Evolutionary conservation across 2,888 invertebrate species (phyloP).

Genomic region (Mesochorus sp.): DNA sequence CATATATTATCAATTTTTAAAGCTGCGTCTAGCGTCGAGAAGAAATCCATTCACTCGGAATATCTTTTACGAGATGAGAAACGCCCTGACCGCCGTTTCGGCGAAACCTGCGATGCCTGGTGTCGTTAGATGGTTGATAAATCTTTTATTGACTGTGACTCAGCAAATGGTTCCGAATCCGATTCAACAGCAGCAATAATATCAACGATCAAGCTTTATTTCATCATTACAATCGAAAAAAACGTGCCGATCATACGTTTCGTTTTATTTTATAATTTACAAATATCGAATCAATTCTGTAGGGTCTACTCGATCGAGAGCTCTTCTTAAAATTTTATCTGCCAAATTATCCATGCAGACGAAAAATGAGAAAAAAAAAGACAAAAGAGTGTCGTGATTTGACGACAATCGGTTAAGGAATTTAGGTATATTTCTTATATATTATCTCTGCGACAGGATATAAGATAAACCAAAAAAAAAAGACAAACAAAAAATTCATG

Average conservation of each 20-base stretch:
- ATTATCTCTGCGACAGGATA: background rate
- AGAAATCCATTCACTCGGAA: conserved; percentile 98
- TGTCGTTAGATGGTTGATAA: conserved; percentile 85
- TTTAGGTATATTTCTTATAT: background rate
- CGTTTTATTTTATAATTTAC: conserved; percentile 14
- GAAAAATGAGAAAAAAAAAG: background rate
- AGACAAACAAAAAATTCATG: conserved; percentile 4
- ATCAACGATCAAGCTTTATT: conserved; percentile 51
- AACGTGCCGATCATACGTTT: conserved; percentile 16
- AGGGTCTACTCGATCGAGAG: conserved; percentile 65
- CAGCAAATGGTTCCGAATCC: conserved; percentile 91
- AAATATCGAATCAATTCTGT: conserved; percentile 59
- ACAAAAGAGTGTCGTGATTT: background rate
- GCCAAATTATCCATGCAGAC: background rate
- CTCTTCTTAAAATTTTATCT: conserved; percentile 21
- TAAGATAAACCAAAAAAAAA: background rate
- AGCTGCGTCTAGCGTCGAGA: conserved; percentile 95
- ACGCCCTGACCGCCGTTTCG: conserved; percentile 87
- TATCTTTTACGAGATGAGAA: conserved; percentile 94
- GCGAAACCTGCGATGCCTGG: conserved; percentile 88
- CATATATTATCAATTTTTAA: conserved; percentile 98
- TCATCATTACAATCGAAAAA: conserved; percentile 11
- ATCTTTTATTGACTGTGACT: conserved; percentile 87
- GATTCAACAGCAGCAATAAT: conserved; percentile 70
- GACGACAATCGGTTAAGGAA: conserved; percentile 1